Evolutionary conservation across 2,888 invertebrate species (phyloP), one percentile per base, ranked within the genome.

Genomic region (Molanna angustata): DNA sequence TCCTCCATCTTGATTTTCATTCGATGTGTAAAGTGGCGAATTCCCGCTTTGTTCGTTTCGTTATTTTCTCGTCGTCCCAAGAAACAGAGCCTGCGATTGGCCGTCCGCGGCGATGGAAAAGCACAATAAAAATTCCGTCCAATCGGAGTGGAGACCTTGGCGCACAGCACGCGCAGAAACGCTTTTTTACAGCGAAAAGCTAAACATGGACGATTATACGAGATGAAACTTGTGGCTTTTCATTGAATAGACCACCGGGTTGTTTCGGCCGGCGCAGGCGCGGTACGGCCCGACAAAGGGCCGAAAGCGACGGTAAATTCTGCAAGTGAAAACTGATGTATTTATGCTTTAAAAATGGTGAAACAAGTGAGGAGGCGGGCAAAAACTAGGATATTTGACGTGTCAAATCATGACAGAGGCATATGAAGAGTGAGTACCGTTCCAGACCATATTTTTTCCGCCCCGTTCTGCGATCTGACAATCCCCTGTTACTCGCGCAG

Each of bases 361-460:
- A 84, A 84, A 82, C 83, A 81, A 81, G 84, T 82, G 81, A 83
- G 82, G 83, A 83, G 82, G 85, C 84, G 82, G 83, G 83, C 83
- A 82, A 84, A 81, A 83, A 86, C 83, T 89, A 88, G 85, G 82
- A 83, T 84, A 83, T 85, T 85, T 82, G 82, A 82, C 82, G 84
- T 83, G 77, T 85, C 85, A 79, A 88, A 89, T 79, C 88, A 90
- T 90, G 90, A 89, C 88, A 86, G 90, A 89, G 83, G 84, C 85
- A 84, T 86, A 84, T 86, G 90, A 90, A 83, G 88, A 88, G 90
- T 90, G 80, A 88, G 88, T 85, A 70, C 16, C 39, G 9, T 14
- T 33, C 17, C 9, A 14, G 19, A 19, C 14, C n/a, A n/a, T 20
- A 37, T 37, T 31, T 31, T 39, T 45, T 32, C 4, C 35, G 18